Base-by-base conservation (phyloP, 2,797 vertebrate genomes). In the Sciurus carolinensis region DNA sequence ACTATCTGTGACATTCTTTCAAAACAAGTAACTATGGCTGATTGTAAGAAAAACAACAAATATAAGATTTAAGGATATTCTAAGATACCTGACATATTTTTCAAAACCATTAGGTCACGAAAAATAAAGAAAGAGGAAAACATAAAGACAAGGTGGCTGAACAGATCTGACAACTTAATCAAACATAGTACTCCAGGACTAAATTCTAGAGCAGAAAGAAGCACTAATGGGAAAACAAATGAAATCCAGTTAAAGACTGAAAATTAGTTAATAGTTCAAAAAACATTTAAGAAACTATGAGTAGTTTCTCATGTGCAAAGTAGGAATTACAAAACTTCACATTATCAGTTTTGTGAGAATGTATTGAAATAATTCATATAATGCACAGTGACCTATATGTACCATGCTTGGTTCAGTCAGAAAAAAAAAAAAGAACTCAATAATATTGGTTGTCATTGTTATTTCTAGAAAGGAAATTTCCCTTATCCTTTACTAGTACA, bases 71-170 rank as follows among this genome's bases (percentile, higher is more conserved):
- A 50, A 44, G 30, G 12, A 82, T 57, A 67, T 54, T 90, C 4
- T 72, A 88, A 87, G 44, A 84, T 54, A 95, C 10, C 15, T 92
- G 39, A 33, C 59, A 39, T 54, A 80, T 28, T 57, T 92, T 36
- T 91, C 14, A 91, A 73, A 54, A 71, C 7, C 15, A 36, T 64
- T 86, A 88, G 26, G 33, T 28, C 36, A 79, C 17, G 3, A 75
- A 95, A 95, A 81, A 54, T 14, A 94, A 94, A 42, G 7, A 90
- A 94, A 95, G n/a, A 88, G 39, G 85, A 97, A 96, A 22, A 86
- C 39, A 66, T 44, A n/a, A 14, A 84, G n/a, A 84, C 33, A 95
- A 94, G 44, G 28, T 73, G 33, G 87, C 12, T 36, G 28, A 30
- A 4, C 13, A 95, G 47, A 92, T 36, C 0, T 87, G 39, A 92